A percentile compares a stretch with the other conserved stretches of the same genome.
Evolutionary conservation across 2,113 vertebrate genomes (phyloP).

Genomic region (Poecile atricapillus): DNA sequence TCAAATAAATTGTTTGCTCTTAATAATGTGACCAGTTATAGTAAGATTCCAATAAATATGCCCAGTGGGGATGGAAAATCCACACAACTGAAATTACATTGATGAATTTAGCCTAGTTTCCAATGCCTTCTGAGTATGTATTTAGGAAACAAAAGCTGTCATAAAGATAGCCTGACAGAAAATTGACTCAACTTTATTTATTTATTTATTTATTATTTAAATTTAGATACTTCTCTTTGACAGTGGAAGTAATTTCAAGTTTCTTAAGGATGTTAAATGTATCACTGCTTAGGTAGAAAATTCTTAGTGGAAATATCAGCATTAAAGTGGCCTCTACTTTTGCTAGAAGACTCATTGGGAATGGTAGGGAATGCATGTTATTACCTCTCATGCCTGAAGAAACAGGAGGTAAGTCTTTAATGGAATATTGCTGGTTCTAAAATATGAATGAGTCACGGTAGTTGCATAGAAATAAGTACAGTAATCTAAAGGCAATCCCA

Average conservation of each 20-base stretch:
- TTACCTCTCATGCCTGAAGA: not conserved
- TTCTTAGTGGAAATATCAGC: not conserved
- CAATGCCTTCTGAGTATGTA: not conserved
- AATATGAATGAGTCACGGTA: not conserved
- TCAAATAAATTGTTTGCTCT: conserved; percentile 27
- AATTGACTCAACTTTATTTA: not conserved
- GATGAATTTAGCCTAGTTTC: conserved; percentile 24
- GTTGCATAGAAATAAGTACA: not conserved
- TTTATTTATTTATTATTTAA: not conserved
- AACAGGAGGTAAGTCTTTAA: not conserved
- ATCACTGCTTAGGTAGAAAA: not conserved
- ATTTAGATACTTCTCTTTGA: not conserved
- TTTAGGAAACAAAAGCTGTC: not conserved
- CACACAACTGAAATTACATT: not conserved
- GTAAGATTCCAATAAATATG: conserved; percentile 19
- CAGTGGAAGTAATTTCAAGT: not conserved
- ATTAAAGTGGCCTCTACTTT: not conserved
- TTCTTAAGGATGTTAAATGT: not conserved
- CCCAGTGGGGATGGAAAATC: conserved; percentile 3
- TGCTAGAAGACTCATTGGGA: not conserved
- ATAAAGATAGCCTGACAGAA: not conserved
- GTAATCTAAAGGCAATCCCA: not conserved
- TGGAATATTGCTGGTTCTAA: not conserved
- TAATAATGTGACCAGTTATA: conserved; percentile 20
- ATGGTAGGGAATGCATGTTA: not conserved